These are phyloP conservation scores for Drosophila erecta DNA, from an alignment of 1,140 invertebrate species.

Conservation along the genomic window DNA sequence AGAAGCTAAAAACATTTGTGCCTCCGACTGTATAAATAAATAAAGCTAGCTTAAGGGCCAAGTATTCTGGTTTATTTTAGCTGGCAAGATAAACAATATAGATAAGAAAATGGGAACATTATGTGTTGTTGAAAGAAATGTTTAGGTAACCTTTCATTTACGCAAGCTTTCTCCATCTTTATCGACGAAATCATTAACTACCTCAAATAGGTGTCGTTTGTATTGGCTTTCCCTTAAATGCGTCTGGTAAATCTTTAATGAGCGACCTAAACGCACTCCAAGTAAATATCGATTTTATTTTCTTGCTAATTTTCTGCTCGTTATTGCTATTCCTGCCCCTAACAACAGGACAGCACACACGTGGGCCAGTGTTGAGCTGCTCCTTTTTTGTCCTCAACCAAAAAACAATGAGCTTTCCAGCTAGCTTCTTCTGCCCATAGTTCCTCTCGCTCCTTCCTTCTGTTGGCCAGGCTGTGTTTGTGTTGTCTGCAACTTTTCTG, in stretches of 20 bases:
- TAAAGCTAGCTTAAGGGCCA: too few species aligned
- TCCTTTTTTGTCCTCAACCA: slow-evolving; percentile 35
- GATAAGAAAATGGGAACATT: too few species aligned
- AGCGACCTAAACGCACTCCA: slow-evolving; percentile 41
- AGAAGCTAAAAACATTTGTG: background rate
- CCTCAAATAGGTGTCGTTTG: background rate
- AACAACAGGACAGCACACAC: slow-evolving; percentile 31
- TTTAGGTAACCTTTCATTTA: background rate
- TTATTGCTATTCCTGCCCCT: slow-evolving; percentile 52
- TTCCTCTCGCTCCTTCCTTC: slow-evolving; percentile 14
- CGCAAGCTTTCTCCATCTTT: background rate
- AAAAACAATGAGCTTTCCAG: slow-evolving; percentile 33
- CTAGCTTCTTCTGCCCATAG: slow-evolving; percentile 9
- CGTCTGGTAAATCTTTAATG: slow-evolving; percentile 63
- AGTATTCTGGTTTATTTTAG: background rate
- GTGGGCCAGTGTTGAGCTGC: slow-evolving; percentile 19
- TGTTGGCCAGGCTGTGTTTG: slow-evolving; percentile 52
- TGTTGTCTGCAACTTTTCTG: slow-evolving; percentile 67
- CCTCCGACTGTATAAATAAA: background rate
- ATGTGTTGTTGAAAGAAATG: too few species aligned
- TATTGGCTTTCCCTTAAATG: slow-evolving; percentile 24
- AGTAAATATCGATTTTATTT: slow-evolving; percentile 60
- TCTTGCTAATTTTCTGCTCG: slow-evolving; percentile 70
- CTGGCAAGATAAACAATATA: background rate
- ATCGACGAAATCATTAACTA: background rate